Conservation (phyloP, 1,140 invertebrate species). For the Brachionus asplanchnoidis region DNA sequence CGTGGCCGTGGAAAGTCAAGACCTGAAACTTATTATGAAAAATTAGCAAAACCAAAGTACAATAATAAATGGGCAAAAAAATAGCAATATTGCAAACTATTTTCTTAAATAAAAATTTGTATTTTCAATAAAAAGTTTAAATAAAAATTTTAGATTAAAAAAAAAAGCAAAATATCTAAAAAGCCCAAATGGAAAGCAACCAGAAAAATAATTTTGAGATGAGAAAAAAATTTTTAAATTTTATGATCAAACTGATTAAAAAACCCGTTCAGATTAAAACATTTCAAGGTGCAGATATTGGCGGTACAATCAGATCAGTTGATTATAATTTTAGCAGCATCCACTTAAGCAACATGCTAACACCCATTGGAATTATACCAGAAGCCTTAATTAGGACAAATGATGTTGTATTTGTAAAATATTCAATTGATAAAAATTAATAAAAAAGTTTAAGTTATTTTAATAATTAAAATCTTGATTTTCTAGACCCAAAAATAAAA, state of each 20-base stretch:
- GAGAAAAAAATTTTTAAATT: slow-evolving; percentile 50
- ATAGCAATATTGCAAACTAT: background rate
- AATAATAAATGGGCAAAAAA: slow-evolving; percentile 20
- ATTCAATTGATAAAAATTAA: no score
- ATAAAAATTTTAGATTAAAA: slow-evolving; percentile 13
- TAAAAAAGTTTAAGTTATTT: no score
- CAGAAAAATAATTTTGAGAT: slow-evolving; percentile 50
- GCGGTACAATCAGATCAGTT: slow-evolving; percentile 46
- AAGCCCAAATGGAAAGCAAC: slow-evolving; percentile 42
- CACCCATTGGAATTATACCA: slow-evolving; percentile 52
- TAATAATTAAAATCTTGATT: no score
- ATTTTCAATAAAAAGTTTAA: background rate
- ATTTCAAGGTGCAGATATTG: slow-evolving; percentile 48
- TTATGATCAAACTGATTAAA: slow-evolving; percentile 47
- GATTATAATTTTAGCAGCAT: slow-evolving; percentile 52
- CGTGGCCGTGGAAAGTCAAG: slow-evolving; percentile 30
- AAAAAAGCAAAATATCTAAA: no score
- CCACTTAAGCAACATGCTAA: slow-evolving; percentile 49
- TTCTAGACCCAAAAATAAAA: no score
- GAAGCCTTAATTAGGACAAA: slow-evolving; percentile 50
- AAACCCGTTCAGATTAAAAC: slow-evolving; percentile 46
- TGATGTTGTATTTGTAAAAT: slow-evolving; percentile 49
- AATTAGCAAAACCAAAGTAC: slow-evolving; percentile 26
- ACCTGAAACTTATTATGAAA: slow-evolving; percentile 7
- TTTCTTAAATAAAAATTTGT: background rate